Conservation (phyloP, 2,113 vertebrate species). For the Neogobius melanostomus region DNA sequence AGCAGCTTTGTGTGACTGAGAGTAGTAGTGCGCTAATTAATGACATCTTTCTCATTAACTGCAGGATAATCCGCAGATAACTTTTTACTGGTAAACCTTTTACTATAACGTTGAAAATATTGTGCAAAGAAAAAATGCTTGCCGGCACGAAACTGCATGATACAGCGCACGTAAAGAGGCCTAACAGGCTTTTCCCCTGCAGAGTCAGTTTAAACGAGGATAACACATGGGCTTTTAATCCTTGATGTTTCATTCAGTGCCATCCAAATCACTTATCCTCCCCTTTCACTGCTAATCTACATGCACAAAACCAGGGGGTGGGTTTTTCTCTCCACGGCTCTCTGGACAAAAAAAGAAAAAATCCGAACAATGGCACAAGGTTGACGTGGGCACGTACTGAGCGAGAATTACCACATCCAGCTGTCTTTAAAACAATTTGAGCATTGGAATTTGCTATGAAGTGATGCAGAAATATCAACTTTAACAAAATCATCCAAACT, state of each 20-base stretch:
- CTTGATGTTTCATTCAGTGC: conserved; percentile 49
- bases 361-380: conserved; percentile 11
- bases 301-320: conserved; percentile 53
- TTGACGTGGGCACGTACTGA: background rate
- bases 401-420: background rate
- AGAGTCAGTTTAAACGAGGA: conserved; percentile 43
- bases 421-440: background rate
- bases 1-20: too few relatives aligned
- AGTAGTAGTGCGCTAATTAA: too few relatives aligned
- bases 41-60: too few relatives aligned
- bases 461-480: too few relatives aligned
- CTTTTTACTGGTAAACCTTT: too few relatives aligned
- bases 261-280: conserved; percentile 51
- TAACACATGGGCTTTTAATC: conserved; percentile 56
- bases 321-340: conserved; percentile 37
- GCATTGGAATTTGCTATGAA: too few relatives aligned
- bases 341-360: background rate
- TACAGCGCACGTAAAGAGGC: conserved; percentile 21
- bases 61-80: too few relatives aligned
- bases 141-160: too few relatives aligned
- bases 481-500: too few relatives aligned
- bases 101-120: too few relatives aligned
- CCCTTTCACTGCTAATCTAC: conserved; percentile 44
- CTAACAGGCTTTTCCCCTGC: conserved; percentile 44
- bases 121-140: too few relatives aligned